Conservation (phyloP, 2,888 invertebrate genomes). For the Pyralis farinalis region DNA sequence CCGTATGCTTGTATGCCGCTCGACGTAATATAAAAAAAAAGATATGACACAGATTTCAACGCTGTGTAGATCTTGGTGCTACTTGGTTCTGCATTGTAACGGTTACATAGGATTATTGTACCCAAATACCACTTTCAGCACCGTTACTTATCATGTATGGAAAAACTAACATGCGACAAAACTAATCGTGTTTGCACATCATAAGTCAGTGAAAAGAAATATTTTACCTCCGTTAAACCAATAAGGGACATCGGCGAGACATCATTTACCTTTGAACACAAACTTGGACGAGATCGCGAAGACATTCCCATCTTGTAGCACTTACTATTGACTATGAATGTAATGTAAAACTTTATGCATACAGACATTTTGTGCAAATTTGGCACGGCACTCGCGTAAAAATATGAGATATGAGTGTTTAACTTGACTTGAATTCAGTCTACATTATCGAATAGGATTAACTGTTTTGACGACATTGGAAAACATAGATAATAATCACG, state of each 20-base stretch:
- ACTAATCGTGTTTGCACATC: slow-evolving; percentile 34
- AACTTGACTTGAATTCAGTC: no score
- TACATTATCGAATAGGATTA: no score
- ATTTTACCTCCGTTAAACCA: slow-evolving; percentile 44
- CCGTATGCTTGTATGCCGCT: no score
- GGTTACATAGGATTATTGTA: not conserved
- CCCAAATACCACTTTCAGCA: not conserved
- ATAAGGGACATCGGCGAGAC: slow-evolving; percentile 34
- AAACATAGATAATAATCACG: no score
- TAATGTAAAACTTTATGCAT: not conserved
- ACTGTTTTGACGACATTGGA: no score
- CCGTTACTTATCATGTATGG: slow-evolving; percentile 19
- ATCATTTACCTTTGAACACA: slow-evolving; percentile 57
- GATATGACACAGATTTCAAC: not conserved
- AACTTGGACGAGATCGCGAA: slow-evolving; percentile 39
- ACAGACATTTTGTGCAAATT: not conserved
- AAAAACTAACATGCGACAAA: slow-evolving; percentile 24
- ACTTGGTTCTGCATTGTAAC: not conserved
- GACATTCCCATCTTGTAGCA: slow-evolving; percentile 38
- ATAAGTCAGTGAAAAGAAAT: slow-evolving; percentile 32
- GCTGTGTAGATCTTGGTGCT: no score
- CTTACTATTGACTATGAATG: slow-evolving; percentile 18
- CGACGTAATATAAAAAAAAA: no score
- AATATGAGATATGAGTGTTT: no score
- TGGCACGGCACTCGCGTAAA: no score